Conservation (phyloP, 2,113 vertebrate species). For the Xenus cinereus region DNA sequence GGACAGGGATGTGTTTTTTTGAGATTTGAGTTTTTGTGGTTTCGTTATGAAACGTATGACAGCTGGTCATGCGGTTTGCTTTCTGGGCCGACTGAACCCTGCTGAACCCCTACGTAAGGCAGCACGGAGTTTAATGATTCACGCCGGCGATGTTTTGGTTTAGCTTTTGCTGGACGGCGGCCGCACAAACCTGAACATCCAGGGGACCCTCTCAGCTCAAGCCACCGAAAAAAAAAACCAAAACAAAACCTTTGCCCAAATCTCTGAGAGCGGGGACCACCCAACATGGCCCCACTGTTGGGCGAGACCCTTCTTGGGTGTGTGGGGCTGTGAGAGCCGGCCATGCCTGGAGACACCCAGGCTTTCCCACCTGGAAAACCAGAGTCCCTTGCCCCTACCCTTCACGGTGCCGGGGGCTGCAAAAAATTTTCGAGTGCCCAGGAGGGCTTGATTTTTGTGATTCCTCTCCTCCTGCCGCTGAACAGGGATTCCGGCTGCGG, state of each 20-base stretch:
- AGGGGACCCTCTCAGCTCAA: background rate
- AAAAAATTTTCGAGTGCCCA: background rate
- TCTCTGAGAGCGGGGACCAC: background rate
- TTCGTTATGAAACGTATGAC: conserved; percentile 52
- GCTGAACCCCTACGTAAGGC: background rate
- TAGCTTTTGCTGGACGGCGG: background rate
- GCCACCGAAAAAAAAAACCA: background rate
- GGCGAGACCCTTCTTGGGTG: background rate
- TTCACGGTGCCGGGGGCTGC: background rate
- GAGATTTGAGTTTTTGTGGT: conserved; percentile 50
- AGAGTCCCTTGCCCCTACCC: accelerated
- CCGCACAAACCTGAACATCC: background rate
- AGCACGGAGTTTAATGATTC: conserved; percentile 13
- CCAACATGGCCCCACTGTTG: accelerated
- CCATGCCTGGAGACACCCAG: background rate
- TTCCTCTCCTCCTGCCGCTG: background rate
- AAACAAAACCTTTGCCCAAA: background rate
- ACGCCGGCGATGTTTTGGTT: background rate
- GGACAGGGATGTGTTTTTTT: conserved; percentile 46
- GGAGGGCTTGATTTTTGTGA: background rate
- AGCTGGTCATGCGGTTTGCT: conserved; percentile 26
- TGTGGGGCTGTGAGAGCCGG: accelerated
- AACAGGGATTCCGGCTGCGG: background rate
- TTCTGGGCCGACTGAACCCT: conserved; percentile 29
- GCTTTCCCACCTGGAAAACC: background rate